A percentile compares a stretch with the other conserved stretches of the same genome.
phyloP scores from a whole-genome alignment of 2,797 vertebrate genomes.

The Decapterus maruadsi region DNA sequence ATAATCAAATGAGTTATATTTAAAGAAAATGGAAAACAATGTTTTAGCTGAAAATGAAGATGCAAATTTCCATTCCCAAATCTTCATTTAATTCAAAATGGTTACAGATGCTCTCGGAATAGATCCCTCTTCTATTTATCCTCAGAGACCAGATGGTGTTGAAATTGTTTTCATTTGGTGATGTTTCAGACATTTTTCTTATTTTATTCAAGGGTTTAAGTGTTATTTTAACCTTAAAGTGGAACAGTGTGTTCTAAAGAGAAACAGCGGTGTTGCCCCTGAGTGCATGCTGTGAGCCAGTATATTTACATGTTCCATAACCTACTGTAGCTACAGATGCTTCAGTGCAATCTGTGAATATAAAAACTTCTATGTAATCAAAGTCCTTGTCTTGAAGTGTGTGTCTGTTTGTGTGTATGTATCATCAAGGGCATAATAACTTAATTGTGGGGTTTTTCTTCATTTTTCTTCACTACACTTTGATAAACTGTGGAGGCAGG shows the following conservation, averaged over 20 bases:
- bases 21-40: too few relatives aligned
- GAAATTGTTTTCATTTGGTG: not conserved
- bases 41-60: not conserved
- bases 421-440: slow-evolving; percentile 67
- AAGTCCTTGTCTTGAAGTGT: slow-evolving; percentile 21
- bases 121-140: not conserved
- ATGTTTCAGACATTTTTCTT: not conserved
- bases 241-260: not conserved
- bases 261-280: not conserved
- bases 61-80: not conserved
- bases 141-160: not conserved
- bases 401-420: slow-evolving; percentile 16
- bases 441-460: slow-evolving; percentile 82
- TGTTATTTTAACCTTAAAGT: slow-evolving; percentile 11
- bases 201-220: slow-evolving; percentile 3
- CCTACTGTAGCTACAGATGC: not conserved
- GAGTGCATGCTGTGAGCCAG: not conserved
- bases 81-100: not conserved
- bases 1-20: too few relatives aligned
- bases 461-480: slow-evolving; percentile 67
- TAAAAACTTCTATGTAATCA: slow-evolving; percentile 13
- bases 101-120: not conserved
- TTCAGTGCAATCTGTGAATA: not conserved
- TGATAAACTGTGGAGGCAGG: slow-evolving; percentile 73
- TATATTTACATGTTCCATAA: slow-evolving; percentile 3